Evolutionary conservation across 1,140 invertebrate species (phyloP).

Genomic region (fruit fly (Drosophila melanogaster)): Release_6_plus_ISO1_MT NT_037436.4:10777001-10777500

Average conservation of each 20-base stretch:
- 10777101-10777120: conserved; percentile 66
- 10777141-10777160: conserved; percentile 8
- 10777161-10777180: conserved; percentile 15
- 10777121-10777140: conserved; percentile 29
- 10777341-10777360: background rate
- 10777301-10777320: conserved; percentile 84
- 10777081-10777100: conserved; percentile 10
- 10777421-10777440: conserved; percentile 24
- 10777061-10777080: conserved; percentile 44
- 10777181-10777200: background rate
- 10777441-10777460: conserved; percentile 28
- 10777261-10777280: conserved; percentile 16
- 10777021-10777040: background rate
- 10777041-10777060: conserved; percentile 37
- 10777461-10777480: conserved; percentile 39
- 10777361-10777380: background rate
- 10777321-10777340: conserved; percentile 73
- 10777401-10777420: conserved; percentile 29
- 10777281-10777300: conserved; percentile 75
- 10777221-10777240: conserved; percentile 72
- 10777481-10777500: conserved; percentile 38
- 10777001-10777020: background rate
- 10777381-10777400: conserved; percentile 51
- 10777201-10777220: conserved; percentile 25
- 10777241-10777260: conserved; percentile 35